phyloP scores from a whole-genome alignment of 1,140 invertebrate genomes.

The Zeugodacus cucurbitae region DNA sequence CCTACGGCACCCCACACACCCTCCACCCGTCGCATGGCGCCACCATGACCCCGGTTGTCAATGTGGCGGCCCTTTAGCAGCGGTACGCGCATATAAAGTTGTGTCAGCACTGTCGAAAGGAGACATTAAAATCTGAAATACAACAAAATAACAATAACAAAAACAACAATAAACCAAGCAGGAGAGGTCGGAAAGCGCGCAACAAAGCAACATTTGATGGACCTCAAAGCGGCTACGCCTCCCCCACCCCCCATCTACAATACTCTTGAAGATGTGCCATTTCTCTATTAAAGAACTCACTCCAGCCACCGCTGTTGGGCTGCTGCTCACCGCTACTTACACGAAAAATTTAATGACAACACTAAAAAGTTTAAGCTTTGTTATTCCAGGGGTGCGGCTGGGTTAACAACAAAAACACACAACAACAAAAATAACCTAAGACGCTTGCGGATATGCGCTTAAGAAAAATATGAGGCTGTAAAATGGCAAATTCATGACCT shows the following conservation, averaged over 20 bases:
- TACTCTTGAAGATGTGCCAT: not conserved
- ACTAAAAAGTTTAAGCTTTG: conserved; percentile 67
- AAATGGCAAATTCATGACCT: conserved; percentile 66
- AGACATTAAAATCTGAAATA: conserved; percentile 45
- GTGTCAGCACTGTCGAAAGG: not conserved
- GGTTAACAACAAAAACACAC: conserved; percentile 19
- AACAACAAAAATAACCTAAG: conserved; percentile 36
- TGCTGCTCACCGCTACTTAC: conserved; percentile 53
- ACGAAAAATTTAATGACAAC: conserved; percentile 67
- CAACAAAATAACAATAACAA: conserved; percentile 13
- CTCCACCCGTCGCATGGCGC: not conserved
- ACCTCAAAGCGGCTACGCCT: not conserved
- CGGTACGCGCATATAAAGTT: conserved; percentile 26
- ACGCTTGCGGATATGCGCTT: not conserved
- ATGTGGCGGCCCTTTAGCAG: conserved; percentile 5
- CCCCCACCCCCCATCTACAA: not conserved
- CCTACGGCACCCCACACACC: conserved; percentile 48
- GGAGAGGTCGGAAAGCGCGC: not conserved
- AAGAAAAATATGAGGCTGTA: conserved; percentile 64
- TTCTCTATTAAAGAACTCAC: not conserved
- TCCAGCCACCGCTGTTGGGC: not conserved
- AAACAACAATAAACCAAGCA: conserved; percentile 11
- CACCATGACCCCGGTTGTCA: not conserved
- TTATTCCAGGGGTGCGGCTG: conserved; percentile 61
- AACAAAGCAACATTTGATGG: conserved; percentile 43